A percentile compares a stretch with the other conserved stretches of the same genome.
Evolutionary conservation across 2,113 vertebrate species (phyloP).

Genomic region (Neogale vison): DNA sequence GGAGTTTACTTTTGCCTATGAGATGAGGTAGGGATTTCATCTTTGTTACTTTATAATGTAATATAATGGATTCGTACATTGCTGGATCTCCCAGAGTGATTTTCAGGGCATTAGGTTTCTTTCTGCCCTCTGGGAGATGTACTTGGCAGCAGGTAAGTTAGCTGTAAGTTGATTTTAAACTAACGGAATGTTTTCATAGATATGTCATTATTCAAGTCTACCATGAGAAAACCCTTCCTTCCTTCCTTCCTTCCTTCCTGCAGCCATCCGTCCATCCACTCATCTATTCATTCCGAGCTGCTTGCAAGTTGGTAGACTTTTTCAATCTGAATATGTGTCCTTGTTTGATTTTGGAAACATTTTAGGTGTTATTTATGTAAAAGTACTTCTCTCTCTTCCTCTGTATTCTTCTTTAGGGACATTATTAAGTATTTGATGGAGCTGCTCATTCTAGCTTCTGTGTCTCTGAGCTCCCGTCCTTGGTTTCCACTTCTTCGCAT

Average conservation of each 20-base stretch:
- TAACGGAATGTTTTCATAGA: background rate
- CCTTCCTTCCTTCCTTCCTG: no score
- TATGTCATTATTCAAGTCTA: background rate
- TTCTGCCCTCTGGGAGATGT: background rate
- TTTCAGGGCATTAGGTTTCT: background rate
- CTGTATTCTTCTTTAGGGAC: background rate
- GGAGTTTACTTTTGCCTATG: background rate
- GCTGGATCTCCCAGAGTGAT: background rate
- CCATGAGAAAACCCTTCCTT: background rate
- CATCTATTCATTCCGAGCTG: background rate
- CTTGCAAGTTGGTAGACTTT: background rate
- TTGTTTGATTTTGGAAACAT: background rate
- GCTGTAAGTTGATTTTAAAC: background rate
- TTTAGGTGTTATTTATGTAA: background rate
- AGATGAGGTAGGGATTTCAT: background rate
- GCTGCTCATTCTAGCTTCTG: background rate
- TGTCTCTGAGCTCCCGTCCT: background rate
- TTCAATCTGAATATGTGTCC: background rate
- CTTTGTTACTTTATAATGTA: background rate
- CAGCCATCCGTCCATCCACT: background rate
- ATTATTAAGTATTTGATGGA: background rate
- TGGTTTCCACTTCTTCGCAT: background rate
- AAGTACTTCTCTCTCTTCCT: background rate
- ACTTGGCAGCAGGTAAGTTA: background rate
- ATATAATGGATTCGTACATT: background rate